Percentiles rank a stretch among this genome's conserved stretches.
Evolutionary conservation across 2,113 vertebrate genomes (phyloP).

Genomic region (Nematolebias whitei): DNA sequence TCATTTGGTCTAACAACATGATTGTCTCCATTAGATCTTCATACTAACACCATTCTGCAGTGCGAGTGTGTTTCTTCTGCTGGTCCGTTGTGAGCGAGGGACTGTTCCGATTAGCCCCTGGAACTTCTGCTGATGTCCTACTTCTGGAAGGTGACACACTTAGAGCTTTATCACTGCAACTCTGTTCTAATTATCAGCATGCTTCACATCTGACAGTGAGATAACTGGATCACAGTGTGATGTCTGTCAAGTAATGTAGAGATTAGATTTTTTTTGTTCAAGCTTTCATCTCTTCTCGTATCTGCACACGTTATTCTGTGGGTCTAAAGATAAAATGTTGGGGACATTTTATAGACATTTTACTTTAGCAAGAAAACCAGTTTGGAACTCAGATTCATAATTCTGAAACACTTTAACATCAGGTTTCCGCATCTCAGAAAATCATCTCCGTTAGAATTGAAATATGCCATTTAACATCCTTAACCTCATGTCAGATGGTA

Average conservation of each 20-base stretch:
- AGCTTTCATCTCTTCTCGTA: too few species aligned
- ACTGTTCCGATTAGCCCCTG: constrained; percentile 43
- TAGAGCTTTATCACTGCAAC: constrained; percentile 58
- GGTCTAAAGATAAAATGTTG: too few species aligned
- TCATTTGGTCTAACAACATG: neutral
- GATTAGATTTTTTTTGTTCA: neutral
- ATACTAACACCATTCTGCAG: constrained; percentile 8
- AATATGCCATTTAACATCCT: neutral
- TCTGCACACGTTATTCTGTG: too few species aligned
- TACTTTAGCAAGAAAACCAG: neutral
- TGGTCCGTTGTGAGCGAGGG: constrained; percentile 29
- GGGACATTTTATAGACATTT: neutral
- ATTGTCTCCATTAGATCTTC: constrained; percentile 1
- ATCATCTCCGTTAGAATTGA: neutral
- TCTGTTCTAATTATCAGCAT: constrained; percentile 61
- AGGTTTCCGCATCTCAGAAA: neutral
- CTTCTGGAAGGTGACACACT: constrained; percentile 75
- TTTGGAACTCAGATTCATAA: neutral
- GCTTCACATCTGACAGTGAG: constrained; percentile 46
- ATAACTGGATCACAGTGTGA: constrained; percentile 53
- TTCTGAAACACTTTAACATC: too few species aligned
- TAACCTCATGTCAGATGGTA: neutral
- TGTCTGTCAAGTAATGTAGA: constrained; percentile 5
- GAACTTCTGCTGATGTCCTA: constrained; percentile 61
- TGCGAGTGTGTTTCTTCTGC: constrained; percentile 8